These are phyloP conservation scores for Bombus picipes DNA, from an alignment of 1,140 invertebrate genomes.

Conservation along the genomic window DNA sequence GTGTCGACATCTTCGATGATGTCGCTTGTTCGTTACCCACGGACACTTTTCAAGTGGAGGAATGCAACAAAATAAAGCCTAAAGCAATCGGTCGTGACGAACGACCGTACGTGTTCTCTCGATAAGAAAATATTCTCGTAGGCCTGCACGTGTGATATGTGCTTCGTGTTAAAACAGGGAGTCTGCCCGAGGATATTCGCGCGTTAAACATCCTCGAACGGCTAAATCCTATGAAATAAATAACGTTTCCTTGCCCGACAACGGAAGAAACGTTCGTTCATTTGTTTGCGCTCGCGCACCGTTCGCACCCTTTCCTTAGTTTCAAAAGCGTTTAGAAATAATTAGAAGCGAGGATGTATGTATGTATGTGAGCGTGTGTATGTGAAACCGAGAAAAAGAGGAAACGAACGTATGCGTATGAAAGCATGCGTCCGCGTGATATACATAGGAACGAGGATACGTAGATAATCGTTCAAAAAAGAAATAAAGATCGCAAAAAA, in stretches of 20 bases:
- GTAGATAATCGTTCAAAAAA: conserved; percentile 55
- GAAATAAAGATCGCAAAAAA: not conserved
- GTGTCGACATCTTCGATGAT: conserved; percentile 16
- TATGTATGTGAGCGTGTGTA: not conserved
- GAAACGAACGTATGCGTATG: conserved; percentile 12
- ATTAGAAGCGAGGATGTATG: conserved; percentile 40
- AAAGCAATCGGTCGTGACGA: conserved; percentile 23
- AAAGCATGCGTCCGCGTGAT: conserved; percentile 18
- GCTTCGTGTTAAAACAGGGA: conserved; percentile 42
- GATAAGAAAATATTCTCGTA: conserved; percentile 43
- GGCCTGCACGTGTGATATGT: conserved; percentile 55
- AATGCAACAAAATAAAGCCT: conserved; percentile 12
- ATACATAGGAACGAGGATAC: conserved; percentile 29
- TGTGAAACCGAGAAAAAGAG: conserved; percentile 5
- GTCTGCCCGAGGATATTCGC: conserved; percentile 20
- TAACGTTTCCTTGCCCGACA: not conserved
- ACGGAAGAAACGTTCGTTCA: conserved; percentile 11
- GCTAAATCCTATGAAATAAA: not conserved
- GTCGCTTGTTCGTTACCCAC: conserved; percentile 33
- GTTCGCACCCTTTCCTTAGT: conserved; percentile 55
- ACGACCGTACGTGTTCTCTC: conserved; percentile 27
- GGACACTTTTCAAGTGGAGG: not conserved
- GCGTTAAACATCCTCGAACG: conserved; percentile 30
- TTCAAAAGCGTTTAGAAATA: conserved; percentile 44
- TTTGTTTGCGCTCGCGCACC: conserved; percentile 55